phyloP scores from a whole-genome alignment of 1,140 invertebrate species.

The Cephus cinctus region DNA sequence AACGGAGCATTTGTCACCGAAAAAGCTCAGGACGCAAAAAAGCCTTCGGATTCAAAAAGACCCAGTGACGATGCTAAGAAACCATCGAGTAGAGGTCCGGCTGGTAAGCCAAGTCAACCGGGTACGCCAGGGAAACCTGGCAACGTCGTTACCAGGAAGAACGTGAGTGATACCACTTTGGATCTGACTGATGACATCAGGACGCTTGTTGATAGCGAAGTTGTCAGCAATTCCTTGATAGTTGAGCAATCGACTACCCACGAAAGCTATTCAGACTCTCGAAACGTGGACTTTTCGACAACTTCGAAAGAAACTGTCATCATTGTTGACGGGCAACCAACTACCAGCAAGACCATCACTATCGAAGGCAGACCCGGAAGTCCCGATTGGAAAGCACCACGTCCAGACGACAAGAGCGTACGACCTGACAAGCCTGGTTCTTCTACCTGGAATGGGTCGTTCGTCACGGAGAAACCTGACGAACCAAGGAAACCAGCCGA shows the following conservation, averaged over 20 bases:
- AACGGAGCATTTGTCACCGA: slow-evolving; percentile 28
- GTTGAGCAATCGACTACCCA: slow-evolving; percentile 27
- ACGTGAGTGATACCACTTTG: slow-evolving; percentile 23
- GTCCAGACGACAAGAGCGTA: slow-evolving; percentile 4
- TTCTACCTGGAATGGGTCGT: slow-evolving; percentile 7
- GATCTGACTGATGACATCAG: slow-evolving; percentile 22
- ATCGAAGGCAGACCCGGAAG: not conserved
- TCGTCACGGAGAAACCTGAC: slow-evolving; percentile 12
- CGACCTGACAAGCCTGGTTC: not conserved
- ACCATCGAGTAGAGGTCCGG: not conserved
- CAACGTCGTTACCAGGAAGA: slow-evolving; percentile 3
- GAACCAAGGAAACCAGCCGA: slow-evolving; percentile 10
- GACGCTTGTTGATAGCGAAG: slow-evolving; percentile 30
- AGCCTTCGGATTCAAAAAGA: slow-evolving; percentile 10
- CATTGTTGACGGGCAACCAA: slow-evolving; percentile 35
- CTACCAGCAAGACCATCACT: slow-evolving; percentile 10
- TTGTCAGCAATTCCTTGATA: slow-evolving; percentile 21
- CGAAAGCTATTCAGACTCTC: slow-evolving; percentile 31
- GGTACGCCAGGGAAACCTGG: not conserved
- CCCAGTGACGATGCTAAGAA: not conserved
- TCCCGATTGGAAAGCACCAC: slow-evolving; percentile 3
- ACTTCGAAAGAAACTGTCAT: slow-evolving; percentile 40
- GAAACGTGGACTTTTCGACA: slow-evolving; percentile 29
- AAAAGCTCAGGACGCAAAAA: slow-evolving; percentile 9
- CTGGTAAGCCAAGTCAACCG: not conserved